These are phyloP conservation scores for Notarius lentiginosus DNA, from an alignment of 2,113 vertebrate genomes.

Conservation along the genomic window DNA sequence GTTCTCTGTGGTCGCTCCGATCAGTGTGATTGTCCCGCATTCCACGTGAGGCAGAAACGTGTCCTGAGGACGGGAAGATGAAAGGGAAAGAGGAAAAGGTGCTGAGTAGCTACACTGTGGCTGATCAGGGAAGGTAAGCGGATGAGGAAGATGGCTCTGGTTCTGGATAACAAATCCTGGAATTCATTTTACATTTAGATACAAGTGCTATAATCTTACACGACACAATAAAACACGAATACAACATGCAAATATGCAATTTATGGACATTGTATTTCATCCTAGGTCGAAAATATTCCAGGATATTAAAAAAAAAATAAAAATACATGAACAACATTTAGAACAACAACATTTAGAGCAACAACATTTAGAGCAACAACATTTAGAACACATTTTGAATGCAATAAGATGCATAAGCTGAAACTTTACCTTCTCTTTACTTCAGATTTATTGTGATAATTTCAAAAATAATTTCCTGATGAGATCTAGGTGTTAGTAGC, in stretches of 20 bases:
- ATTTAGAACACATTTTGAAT: neutral
- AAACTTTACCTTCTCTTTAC: neutral
- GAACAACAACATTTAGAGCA: neutral
- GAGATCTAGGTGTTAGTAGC: neutral
- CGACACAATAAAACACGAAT: neutral
- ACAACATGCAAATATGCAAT: neutral
- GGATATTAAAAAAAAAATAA: neutral
- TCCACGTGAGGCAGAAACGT: conserved; percentile 95
- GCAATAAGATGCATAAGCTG: neutral
- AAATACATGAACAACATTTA: neutral
- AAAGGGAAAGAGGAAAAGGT: conserved; percentile 40
- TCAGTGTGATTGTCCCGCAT: conserved; percentile 90
- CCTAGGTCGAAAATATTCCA: neutral
- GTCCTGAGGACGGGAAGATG: conserved; percentile 75
- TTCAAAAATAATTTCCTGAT: neutral
- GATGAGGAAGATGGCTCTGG: neutral
- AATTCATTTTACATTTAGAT: neutral
- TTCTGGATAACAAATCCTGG: neutral
- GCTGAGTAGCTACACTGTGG: conserved; percentile 13
- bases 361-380: neutral
- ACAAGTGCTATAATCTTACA: neutral
- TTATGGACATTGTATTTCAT: neutral
- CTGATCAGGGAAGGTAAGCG: conserved; percentile 47
- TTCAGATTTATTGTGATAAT: neutral
- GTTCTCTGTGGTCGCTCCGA: conserved; percentile 97